A percentile compares a stretch with the other conserved stretches of the same genome.
Evolutionary conservation across 2,888 invertebrate genomes (phyloP).

Genomic region (Diaperis boleti): DNA sequence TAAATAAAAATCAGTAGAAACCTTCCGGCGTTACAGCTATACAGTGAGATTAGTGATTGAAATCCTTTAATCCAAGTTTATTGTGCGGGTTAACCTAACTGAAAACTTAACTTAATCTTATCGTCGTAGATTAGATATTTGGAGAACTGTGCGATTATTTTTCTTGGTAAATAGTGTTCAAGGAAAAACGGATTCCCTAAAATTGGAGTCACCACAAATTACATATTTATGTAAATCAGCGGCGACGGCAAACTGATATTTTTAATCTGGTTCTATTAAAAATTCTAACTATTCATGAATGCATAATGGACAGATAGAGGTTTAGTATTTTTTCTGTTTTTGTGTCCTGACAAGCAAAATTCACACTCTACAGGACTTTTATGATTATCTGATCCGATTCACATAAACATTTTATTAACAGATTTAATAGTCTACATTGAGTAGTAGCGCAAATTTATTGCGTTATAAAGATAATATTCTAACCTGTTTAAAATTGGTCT

Average conservation of each 20-base stretch:
- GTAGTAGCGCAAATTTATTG: conserved; percentile 35
- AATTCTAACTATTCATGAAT: conserved; percentile 11
- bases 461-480: conserved; percentile 38
- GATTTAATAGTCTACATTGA: conserved; percentile 27
- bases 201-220: conserved; percentile 39
- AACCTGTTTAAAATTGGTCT: conserved; percentile 27
- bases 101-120: conserved; percentile 36
- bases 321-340: not conserved
- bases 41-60: conserved; percentile 18
- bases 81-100: conserved; percentile 26
- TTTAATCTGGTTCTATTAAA: conserved; percentile 37
- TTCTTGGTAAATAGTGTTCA: conserved; percentile 2
- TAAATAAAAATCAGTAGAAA: conserved; percentile 36
- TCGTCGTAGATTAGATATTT: conserved; percentile 30
- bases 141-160: not conserved
- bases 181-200: conserved; percentile 21
- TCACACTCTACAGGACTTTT: conserved; percentile 7
- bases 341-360: too few relatives aligned
- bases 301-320: not conserved
- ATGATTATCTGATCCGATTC: conserved; percentile 30
- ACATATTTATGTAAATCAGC: conserved; percentile 48
- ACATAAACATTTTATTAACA: conserved; percentile 36
- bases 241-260: conserved; percentile 22
- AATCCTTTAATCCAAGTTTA: conserved; percentile 30
- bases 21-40: conserved; percentile 28